phyloP scores from a whole-genome alignment of 2,113 vertebrate species.

The Donacobius atricapilla region DNA sequence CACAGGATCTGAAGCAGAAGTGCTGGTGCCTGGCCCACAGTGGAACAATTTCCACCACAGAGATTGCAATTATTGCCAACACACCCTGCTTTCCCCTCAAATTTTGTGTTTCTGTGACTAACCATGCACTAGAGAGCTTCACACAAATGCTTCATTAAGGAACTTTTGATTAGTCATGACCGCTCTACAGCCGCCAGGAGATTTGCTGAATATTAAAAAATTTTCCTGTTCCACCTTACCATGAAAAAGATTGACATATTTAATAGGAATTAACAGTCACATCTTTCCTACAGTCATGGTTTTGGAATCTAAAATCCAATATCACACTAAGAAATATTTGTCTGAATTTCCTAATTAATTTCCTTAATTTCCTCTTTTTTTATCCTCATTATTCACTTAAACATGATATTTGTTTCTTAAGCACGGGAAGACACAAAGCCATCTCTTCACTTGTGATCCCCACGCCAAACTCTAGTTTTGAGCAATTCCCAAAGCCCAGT shows the following conservation, averaged over 20 bases:
- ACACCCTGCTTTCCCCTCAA: neutral
- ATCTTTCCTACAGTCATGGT: rapidly evolving
- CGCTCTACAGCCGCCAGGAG: neutral
- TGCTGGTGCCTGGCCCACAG: neutral
- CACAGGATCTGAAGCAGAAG: neutral
- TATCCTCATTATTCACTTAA: neutral
- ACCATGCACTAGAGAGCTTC: neutral
- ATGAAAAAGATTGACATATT: neutral
- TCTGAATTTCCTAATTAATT: neutral
- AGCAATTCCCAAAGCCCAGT: neutral
- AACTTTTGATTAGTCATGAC: neutral
- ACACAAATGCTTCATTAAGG: neutral
- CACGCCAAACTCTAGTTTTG: neutral
- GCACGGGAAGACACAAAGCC: neutral
- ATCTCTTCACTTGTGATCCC: neutral
- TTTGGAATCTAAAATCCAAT: neutral
- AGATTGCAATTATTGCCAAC: neutral
- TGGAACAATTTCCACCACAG: neutral
- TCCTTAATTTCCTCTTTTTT: neutral
- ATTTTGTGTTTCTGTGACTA: neutral
- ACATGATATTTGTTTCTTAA: neutral
- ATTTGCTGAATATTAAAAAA: neutral
- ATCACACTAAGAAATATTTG: neutral
- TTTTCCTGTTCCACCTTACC: neutral
- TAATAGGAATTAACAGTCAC: neutral